phyloP scores from a whole-genome alignment of 2,797 vertebrate genomes.

The Staurois parvus region DNA sequence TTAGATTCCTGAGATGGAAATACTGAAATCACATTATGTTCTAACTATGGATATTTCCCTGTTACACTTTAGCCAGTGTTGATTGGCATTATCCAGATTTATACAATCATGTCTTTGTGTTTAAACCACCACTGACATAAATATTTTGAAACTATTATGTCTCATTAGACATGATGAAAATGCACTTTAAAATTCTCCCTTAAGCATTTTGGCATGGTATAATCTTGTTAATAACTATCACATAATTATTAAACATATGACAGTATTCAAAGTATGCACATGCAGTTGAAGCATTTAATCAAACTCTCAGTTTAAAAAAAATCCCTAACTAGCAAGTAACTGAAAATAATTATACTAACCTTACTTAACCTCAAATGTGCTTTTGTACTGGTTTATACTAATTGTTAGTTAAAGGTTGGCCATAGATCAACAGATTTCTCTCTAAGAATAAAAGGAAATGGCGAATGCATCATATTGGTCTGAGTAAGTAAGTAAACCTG shows the following conservation, averaged over 20 bases:
- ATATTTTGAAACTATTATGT: conserved; percentile 18
- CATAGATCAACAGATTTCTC: no score
- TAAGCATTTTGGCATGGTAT: conserved; percentile 38
- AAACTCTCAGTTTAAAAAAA: background rate
- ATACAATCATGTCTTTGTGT: conserved; percentile 29
- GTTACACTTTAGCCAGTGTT: background rate
- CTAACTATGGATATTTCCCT: conserved; percentile 19
- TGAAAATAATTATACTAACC: conserved; percentile 10
- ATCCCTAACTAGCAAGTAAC: background rate
- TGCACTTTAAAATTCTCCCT: conserved; percentile 10
- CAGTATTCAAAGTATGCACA: conserved; percentile 11
- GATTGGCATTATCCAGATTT: background rate
- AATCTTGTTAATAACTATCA: background rate
- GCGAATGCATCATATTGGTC: no score
- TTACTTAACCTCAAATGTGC: conserved; percentile 4
- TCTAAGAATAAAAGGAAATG: no score
- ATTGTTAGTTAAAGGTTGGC: background rate
- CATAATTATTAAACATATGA: conserved; percentile 24
- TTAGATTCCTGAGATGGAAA: background rate
- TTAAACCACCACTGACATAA: conserved; percentile 5
- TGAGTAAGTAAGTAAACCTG: no score
- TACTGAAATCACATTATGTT: conserved; percentile 22
- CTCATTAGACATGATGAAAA: conserved; percentile 14
- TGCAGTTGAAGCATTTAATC: conserved; percentile 3
- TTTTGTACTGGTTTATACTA: background rate